Conservation (phyloP, 2,113 vertebrate genomes). For the Misgurnus anguillicaudatus region DNA sequence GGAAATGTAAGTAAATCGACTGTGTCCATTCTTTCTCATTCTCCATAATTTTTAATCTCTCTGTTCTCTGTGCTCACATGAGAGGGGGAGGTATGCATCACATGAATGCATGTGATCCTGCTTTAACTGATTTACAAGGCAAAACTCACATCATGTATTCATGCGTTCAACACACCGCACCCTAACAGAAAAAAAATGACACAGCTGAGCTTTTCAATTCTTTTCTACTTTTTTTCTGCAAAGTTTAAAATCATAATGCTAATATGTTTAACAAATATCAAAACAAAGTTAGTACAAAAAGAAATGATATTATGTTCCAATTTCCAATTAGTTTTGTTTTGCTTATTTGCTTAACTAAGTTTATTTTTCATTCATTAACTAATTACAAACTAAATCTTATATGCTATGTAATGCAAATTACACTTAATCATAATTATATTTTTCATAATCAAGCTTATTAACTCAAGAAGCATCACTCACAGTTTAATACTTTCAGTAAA, state of each 20-base stretch:
- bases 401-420: not conserved
- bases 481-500: not conserved
- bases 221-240: not conserved
- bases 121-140: not conserved
- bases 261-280: no score
- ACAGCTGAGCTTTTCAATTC: not conserved
- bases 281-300: not conserved
- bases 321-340: not conserved
- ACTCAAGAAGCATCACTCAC: not conserved
- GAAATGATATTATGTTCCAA: not conserved
- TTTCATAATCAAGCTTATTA: not conserved
- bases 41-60: slow-evolving; percentile 29
- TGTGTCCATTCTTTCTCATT: not conserved
- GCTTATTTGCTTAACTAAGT: not conserved
- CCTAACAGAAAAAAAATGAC: not conserved
- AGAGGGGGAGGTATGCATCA: slow-evolving; percentile 45
- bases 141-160: not conserved
- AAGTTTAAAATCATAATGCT: no score
- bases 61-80: slow-evolving; percentile 25
- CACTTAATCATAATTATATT: not conserved
- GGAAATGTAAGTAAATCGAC: not conserved
- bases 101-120: slow-evolving; percentile 61
- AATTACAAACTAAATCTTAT: not conserved
- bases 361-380: not conserved
- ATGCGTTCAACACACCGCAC: not conserved